Evolutionary conservation across 2,797 vertebrate species (phyloP).

Genomic region (Eospalax fontanierii): DNA sequence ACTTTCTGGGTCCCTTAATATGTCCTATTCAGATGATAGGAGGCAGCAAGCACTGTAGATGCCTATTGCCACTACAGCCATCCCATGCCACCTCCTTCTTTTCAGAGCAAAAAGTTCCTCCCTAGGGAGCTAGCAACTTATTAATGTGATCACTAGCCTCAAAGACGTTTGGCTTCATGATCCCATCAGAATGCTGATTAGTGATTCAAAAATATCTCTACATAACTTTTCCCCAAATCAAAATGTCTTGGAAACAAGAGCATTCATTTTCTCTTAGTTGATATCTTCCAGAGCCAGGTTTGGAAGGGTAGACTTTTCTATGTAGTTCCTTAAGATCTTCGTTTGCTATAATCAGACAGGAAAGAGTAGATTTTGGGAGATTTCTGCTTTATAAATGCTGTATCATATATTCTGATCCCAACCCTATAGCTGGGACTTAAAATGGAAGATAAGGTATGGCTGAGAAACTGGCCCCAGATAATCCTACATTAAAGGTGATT

Average conservation of each 20-base stretch:
- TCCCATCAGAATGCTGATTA: not conserved
- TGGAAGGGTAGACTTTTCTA: not conserved
- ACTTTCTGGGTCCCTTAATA: not conserved
- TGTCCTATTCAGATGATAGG: not conserved
- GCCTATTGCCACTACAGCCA: not conserved
- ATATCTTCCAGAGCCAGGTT: not conserved
- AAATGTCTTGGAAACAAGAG: not conserved
- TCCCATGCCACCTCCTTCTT: not conserved
- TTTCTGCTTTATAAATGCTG: constrained; percentile 22
- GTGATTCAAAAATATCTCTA: not conserved
- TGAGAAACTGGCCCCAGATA: not conserved
- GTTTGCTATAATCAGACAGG: not conserved
- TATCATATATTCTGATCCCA: not conserved
- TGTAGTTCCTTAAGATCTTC: not conserved
- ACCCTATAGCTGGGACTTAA: not conserved
- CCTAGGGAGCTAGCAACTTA: not conserved
- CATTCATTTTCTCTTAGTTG: not conserved
- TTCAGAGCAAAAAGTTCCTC: not conserved
- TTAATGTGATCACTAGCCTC: not conserved
- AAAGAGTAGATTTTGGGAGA: not conserved
- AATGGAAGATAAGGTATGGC: not conserved
- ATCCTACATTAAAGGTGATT: not conserved
- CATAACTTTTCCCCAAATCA: not conserved
- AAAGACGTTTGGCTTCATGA: not conserved
- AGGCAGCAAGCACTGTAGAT: not conserved